phyloP scores from a whole-genome alignment of 2,113 vertebrate species.

The Thamnophis sirtalis region DNA sequence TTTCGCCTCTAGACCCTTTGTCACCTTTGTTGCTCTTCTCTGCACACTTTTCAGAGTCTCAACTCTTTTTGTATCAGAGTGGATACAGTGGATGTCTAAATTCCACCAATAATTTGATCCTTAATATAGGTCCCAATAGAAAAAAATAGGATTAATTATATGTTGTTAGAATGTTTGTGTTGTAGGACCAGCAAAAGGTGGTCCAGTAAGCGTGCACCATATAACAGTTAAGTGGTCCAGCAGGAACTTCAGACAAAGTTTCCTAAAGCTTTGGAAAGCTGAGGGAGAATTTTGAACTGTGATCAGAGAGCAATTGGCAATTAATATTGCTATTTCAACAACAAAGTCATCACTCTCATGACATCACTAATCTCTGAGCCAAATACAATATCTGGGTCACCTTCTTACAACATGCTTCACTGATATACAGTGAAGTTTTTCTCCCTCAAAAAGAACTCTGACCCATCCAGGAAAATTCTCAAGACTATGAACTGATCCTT shows the following conservation, averaged over 20 bases:
- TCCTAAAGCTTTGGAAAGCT: not conserved
- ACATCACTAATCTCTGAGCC: not conserved
- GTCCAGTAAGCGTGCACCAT: not conserved
- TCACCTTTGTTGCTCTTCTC: no score
- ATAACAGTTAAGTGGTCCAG: not conserved
- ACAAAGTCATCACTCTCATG: not conserved
- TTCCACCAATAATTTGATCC: not conserved
- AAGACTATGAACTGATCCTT: not conserved
- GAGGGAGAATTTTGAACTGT: not conserved
- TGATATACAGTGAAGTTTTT: not conserved
- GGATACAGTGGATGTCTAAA: not conserved
- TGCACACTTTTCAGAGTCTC: no score
- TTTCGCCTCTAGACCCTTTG: no score
- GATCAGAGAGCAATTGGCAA: not conserved
- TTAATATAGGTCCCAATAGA: not conserved
- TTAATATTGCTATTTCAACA: not conserved
- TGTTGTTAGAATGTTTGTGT: not conserved
- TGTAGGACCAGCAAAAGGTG: not conserved
- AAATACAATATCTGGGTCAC: not conserved
- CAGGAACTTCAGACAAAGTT: not conserved
- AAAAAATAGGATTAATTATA: not conserved
- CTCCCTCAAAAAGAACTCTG: not conserved
- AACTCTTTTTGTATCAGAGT: no score
- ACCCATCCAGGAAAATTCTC: not conserved
- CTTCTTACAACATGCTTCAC: not conserved